Evolutionary conservation across 2,797 vertebrate species (phyloP), one percentile per base, ranked within the genome.

Genomic region (Peromyscus eremicus): DNA sequence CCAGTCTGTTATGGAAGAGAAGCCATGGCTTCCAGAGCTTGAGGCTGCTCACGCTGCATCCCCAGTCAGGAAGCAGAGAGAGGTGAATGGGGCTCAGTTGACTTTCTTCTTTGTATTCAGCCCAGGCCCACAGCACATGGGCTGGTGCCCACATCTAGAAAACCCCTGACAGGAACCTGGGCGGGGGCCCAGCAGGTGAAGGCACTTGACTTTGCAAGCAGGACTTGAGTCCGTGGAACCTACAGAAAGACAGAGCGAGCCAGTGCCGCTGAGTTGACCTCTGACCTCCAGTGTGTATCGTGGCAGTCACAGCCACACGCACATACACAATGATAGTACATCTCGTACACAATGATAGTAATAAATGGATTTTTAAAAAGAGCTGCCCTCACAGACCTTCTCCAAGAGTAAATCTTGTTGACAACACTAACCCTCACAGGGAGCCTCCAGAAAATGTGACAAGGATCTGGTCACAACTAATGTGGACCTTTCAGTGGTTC

Each of bases 401-500:
- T 76, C 29, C 37, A 62, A 34, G 70, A 9, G 32, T 46, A 76
- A 46, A 89, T 89, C 55, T n/a, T 5, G 29, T 62, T 34, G 40
- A 62, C 55, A 40, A 76, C 6, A 34, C 43, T 21, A 32, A 16
- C 19, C 12, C 3, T 52, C 46, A 7, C 13, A 49, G 43, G 46
- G 19, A 66, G 7, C 92, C 68, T 40, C 66, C 55, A 34, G 82
- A 25, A 27, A 55, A 60, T 16, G 71, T 40, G 57, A 0, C 0
- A 17, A 37, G 17, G 25, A n/a, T 62, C 60, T 43, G 9, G 7
- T 79, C 23, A 40, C 71, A 37, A 25, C 32, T 32, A 11, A 29
- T 25, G 14, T 32, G 12, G 12, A 19, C 0, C 37, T 55, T 17
- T n/a, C 62, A 12, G 0, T 6, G 66, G 29, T 11, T 77, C 79